phyloP scores from a whole-genome alignment of 2,888 invertebrate species.

The Smittia sp. region DNA sequence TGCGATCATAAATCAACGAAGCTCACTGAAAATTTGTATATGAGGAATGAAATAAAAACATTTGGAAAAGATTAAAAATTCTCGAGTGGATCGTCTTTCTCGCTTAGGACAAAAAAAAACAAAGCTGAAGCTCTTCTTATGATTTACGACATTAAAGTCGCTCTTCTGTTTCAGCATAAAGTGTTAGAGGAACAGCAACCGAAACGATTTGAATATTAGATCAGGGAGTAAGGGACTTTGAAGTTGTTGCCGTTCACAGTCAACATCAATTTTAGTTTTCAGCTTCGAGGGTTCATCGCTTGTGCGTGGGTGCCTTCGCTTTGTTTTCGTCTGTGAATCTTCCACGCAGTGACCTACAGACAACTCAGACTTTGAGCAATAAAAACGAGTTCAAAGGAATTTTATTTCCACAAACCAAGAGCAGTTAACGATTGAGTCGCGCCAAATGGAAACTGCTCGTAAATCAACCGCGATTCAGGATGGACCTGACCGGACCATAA shows the following conservation, averaged over 20 bases:
- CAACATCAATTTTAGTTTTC: too few relatives aligned
- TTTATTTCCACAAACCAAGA: too few relatives aligned
- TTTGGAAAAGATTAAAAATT: not conserved
- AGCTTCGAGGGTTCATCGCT: too few relatives aligned
- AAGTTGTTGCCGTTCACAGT: not conserved
- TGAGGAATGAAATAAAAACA: slow-evolving; percentile 7
- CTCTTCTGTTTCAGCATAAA: not conserved
- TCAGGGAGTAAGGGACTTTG: slow-evolving; percentile 7
- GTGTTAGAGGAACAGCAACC: not conserved
- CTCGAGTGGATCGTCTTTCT: slow-evolving; percentile 19
- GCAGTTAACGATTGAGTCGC: too few relatives aligned
- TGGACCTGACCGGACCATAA: too few relatives aligned
- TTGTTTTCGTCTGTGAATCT: too few relatives aligned
- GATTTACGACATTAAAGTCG: slow-evolving; percentile 23
- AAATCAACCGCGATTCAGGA: too few relatives aligned
- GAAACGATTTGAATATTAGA: slow-evolving; percentile 10
- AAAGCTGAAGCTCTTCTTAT: not conserved
- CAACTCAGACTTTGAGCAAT: too few relatives aligned
- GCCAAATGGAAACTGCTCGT: too few relatives aligned
- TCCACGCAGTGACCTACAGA: too few relatives aligned
- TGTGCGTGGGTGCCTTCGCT: too few relatives aligned
- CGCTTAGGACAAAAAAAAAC: not conserved
- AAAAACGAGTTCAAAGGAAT: too few relatives aligned
- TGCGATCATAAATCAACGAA: slow-evolving; percentile 28
- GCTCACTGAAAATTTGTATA: slow-evolving; percentile 23